Percentiles rank a stretch among this genome's conserved stretches.
These are phyloP conservation scores for Tragelaphus buxtoni DNA, from an alignment of 2,113 vertebrate species.

Conservation along the genomic window DNA sequence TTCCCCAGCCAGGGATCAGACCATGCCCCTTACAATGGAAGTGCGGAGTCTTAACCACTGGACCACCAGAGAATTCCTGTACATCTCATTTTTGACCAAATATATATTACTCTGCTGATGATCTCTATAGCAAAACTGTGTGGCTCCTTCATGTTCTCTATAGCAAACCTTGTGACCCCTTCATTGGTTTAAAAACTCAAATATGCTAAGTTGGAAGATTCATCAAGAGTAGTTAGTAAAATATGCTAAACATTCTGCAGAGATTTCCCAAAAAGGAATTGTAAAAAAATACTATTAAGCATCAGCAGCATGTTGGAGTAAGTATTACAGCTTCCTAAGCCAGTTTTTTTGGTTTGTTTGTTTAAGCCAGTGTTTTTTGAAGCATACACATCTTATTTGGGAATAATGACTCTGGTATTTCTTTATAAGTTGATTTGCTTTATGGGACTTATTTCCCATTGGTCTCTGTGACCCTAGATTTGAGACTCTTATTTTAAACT, in stretches of 20 bases:
- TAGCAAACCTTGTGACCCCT: not conserved
- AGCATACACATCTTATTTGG: not conserved
- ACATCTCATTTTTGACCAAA: not conserved
- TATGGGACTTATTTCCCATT: not conserved
- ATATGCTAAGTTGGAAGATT: not conserved
- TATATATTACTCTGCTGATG: not conserved
- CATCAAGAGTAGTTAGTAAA: not conserved
- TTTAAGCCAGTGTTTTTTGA: not conserved
- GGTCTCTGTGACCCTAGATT: not conserved
- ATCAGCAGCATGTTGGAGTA: not conserved
- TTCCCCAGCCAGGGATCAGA: not conserved
- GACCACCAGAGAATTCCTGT: not conserved
- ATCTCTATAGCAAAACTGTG: not conserved
- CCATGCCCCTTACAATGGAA: not conserved
- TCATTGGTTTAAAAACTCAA: not conserved
- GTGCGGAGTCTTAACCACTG: not conserved
- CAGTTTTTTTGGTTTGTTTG: not conserved
- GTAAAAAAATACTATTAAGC: not conserved
- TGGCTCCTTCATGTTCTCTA: not conserved
- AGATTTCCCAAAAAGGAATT: constrained; percentile 6
- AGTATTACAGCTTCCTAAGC: not conserved
- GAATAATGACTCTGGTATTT: not conserved
- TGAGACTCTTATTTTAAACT: not conserved
- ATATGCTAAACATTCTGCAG: not conserved
- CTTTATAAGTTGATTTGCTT: not conserved